Evolutionary conservation across 1,140 invertebrate genomes (phyloP).

Genomic region (Tetragnatha versicolor): DNA sequence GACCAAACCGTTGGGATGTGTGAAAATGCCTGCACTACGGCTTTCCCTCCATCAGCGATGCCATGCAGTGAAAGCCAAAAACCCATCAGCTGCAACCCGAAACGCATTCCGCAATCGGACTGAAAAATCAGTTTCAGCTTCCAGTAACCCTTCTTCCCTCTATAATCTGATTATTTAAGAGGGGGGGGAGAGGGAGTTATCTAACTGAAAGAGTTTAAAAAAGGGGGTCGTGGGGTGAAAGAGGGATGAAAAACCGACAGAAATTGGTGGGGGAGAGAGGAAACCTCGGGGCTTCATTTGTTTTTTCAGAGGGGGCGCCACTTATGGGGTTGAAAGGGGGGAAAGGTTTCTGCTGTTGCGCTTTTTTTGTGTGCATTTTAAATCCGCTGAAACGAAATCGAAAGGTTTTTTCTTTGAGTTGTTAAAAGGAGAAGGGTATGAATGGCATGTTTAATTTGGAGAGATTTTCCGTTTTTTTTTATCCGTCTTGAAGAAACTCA

Average conservation of each 20-base stretch:
- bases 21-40: too few relatives aligned
- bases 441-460: slow-evolving; percentile 7
- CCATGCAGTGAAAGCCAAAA: too few relatives aligned
- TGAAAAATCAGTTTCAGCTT: background rate
- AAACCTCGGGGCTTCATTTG: slow-evolving; percentile 24
- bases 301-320: slow-evolving; percentile 27
- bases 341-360: slow-evolving; percentile 6
- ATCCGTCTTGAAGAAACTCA: background rate
- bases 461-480: background rate
- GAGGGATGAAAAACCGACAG: slow-evolving; percentile 21
- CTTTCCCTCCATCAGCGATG: too few relatives aligned
- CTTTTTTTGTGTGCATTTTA: slow-evolving; percentile 5
- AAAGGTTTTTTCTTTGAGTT: slow-evolving; percentile 5
- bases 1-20: too few relatives aligned
- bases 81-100: background rate
- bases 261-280: slow-evolving; percentile 20
- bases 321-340: slow-evolving; percentile 6
- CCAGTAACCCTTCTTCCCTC: slow-evolving; percentile 3
- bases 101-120: background rate
- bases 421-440: slow-evolving; percentile 15
- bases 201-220: slow-evolving; percentile 40
- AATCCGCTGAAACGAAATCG: background rate
- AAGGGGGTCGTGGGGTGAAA: background rate
- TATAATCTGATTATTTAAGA: slow-evolving; percentile 48
- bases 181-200: background rate